Base-by-base conservation (phyloP, 1,140 invertebrate species). In the Notospermus geniculatus region DNA sequence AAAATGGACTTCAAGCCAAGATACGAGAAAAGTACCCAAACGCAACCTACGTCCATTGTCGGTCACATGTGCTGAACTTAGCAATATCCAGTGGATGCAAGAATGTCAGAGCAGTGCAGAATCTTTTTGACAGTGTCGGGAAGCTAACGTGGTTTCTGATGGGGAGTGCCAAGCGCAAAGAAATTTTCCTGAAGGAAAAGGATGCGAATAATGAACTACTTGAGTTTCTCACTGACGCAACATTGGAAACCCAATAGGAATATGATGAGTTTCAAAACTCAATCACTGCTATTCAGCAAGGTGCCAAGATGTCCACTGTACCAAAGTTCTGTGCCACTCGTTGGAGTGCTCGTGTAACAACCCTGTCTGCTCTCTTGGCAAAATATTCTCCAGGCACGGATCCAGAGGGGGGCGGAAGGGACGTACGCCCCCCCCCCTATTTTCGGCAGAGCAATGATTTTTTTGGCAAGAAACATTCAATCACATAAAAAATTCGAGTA, bases 51-150 rank as follows among this genome's bases (percentile, higher is more conserved):
- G 46, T 50, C 19, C 46, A 50, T n/a, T 50, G 46, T 50, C n/a
- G 25, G 4, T 23, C n/a, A 7, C 46, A 50, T n/a, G n/a, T 19
- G n/a, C 25, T 50, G 25, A 50, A 50, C 46, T 50, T 5, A n/a
- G 46, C 25, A 23, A 50, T 50, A 5, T 19, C 25, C 4, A 19
- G 25, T 27, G n/a, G 19, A 50, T 50, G 19, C n/a, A 50, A 50
- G 46, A n/a, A n/a, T 27, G 25, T 50, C 46, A 50, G n/a, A 50
- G n/a, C 46, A 50, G 46, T 50, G 25, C 19, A 50, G 46, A 27
- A 23, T 19, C 46, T 27, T 4, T 19, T 23, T 23, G 25, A 27
- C 46, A 50, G 15, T 36, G 32, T 36, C 15, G 32, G 46, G 4
- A 50, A 50, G n/a, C 46, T 50, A 50, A 27, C 46, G 4, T 19